Evolutionary conservation across 1,140 invertebrate genomes (phyloP).

Genomic region (Diorhabda sublineata): DNA sequence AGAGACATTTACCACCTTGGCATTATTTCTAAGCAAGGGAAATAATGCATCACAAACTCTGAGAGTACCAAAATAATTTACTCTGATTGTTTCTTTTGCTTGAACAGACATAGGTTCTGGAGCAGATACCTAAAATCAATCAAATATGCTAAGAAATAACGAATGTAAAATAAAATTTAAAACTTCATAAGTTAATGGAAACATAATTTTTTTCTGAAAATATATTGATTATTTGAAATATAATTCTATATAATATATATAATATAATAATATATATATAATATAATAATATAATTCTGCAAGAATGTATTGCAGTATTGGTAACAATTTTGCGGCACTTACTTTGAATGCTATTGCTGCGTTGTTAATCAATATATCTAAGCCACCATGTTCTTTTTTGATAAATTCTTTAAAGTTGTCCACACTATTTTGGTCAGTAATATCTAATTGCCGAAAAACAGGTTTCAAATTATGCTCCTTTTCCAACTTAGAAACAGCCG

Average conservation of each 20-base stretch:
- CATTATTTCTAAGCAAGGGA: constrained; percentile 61
- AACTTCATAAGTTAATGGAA: not conserved
- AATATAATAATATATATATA: no score
- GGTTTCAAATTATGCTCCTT: constrained; percentile 51
- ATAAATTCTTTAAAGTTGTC: constrained; percentile 54
- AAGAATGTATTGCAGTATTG: no score
- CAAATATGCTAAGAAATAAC: not conserved
- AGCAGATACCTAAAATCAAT: constrained; percentile 44
- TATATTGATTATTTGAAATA: not conserved
- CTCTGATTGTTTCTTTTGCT: constrained; percentile 62
- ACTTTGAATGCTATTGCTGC: constrained; percentile 54
- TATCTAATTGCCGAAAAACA: constrained; percentile 61
- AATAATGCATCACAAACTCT: constrained; percentile 62
- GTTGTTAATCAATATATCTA: constrained; percentile 83
- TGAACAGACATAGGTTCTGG: constrained; percentile 63
- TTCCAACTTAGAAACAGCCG: constrained; percentile 53
- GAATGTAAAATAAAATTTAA: not conserved
- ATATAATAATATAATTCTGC: not conserved
- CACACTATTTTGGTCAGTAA: constrained; percentile 54
- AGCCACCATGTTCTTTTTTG: constrained; percentile 61
- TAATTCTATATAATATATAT: no score
- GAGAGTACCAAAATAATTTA: constrained; percentile 65
- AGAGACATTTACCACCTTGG: constrained; percentile 70
- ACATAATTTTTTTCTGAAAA: not conserved
- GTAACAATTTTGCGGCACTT: not conserved